These are phyloP conservation scores for Ochropacha duplaris DNA, from an alignment of 2,888 invertebrate genomes.

Conservation along the genomic window DNA sequence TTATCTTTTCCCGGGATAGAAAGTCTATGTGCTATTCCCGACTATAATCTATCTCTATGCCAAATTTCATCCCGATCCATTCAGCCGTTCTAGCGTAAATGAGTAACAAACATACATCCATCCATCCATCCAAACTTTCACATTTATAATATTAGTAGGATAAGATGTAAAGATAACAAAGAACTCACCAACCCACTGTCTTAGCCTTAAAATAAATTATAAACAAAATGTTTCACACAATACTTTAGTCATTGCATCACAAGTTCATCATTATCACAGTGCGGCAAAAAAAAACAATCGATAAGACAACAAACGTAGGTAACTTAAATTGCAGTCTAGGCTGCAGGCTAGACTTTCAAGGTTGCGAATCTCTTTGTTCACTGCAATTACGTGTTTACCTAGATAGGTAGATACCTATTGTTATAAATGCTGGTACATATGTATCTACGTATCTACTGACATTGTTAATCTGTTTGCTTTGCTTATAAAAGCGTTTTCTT, in stretches of 20 bases:
- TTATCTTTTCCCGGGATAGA: too few relatives aligned
- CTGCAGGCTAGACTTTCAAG: conserved; percentile 13
- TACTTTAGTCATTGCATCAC: neutral
- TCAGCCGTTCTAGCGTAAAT: too few relatives aligned
- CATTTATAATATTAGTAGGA: too few relatives aligned
- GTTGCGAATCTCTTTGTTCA: conserved; percentile 11
- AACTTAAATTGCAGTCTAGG: conserved; percentile 8
- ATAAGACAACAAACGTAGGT: neutral
- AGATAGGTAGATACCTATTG: neutral
- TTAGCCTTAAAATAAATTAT: too few relatives aligned
- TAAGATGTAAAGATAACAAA: too few relatives aligned
- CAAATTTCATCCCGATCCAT: too few relatives aligned
- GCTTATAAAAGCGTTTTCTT: conserved; percentile 5
- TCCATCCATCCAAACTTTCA: too few relatives aligned
- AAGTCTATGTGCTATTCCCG: too few relatives aligned
- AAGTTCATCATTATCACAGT: neutral
- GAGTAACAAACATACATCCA: too few relatives aligned
- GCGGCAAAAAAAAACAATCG: conserved; percentile 3
- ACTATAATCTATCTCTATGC: too few relatives aligned
- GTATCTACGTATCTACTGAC: neutral
- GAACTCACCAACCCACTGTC: too few relatives aligned
- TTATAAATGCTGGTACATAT: neutral
- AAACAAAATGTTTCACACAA: neutral
- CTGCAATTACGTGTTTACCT: conserved; percentile 7
- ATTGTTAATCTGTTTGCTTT: neutral